Evolutionary conservation across 2,113 vertebrate species (phyloP), one percentile per base, ranked within the genome.

Genomic region (Pontoporia blainvillei): DNA sequence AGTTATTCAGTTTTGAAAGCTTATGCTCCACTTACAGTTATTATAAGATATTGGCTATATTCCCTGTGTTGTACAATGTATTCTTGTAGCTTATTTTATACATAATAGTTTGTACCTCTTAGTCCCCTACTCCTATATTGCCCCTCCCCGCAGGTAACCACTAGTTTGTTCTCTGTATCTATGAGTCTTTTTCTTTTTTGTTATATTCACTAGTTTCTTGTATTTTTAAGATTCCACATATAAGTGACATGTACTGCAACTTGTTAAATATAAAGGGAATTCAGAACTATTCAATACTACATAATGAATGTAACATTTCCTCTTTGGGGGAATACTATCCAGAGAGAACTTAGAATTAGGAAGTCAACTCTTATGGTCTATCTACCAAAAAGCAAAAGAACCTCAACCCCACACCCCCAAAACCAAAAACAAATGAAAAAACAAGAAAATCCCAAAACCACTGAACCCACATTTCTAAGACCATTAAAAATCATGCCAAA

Each of bases 401-500:
- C 18, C 12, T 44, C 6, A 31, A 66, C 14, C 31, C 31, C 31
- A 54, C 15, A 31, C 17, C 27, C 5, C 27, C 72, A 52, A 57
- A 54, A 79, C n/a, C 76, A 79, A 79, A 78, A n/a, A 21, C 34
- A 52, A 82, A 46, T 25, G 27, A 75, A 36, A 57, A 79, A 52
- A n/a, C 6, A 64, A 52, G 5, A 57, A 29, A 41, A 13, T 10
- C 14, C 54, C 5, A 3, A 36, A 79, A 79, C 44, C 6, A 76
- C 15, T 67, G 41, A 31, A 87, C 2, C 10, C 25, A 92, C n/a
- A 78, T 25, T 85, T 94, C 81, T 95, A 25, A 85, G 18, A 79
- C 44, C 61, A 90, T 66, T 73, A 81, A 94, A 86, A 92, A 81
- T 25, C 52, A 67, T 18, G 6, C 62, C 20, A 95, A 96, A 96